phyloP scores from a whole-genome alignment of 92 coral and sea anemone genomes.

The Parazoanthus atlanticus region DNA sequence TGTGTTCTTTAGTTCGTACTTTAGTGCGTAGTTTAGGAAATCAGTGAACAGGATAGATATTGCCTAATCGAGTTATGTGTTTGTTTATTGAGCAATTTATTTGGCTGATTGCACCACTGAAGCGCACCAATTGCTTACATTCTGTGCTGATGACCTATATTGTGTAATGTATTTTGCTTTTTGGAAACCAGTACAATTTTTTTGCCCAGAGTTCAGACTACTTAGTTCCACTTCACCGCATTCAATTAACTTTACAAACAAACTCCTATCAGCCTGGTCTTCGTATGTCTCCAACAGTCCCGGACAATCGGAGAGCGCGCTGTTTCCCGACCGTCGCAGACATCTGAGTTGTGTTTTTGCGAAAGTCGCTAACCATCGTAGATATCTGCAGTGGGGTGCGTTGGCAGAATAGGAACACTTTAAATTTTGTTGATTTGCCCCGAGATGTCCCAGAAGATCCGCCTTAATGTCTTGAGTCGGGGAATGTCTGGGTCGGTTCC shows the following conservation, averaged over 20 bases:
- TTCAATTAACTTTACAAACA: neutral
- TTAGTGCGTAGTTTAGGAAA: no score
- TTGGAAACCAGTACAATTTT: neutral
- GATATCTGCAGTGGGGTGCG: no score
- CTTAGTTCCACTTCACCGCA: neutral
- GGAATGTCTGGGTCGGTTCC: neutral
- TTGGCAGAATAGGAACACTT: no score
- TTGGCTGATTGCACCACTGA: constrained; percentile 14
- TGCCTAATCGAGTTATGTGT: neutral
- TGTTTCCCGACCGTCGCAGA: no score
- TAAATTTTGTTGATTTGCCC: no score
- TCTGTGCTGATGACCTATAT: neutral
- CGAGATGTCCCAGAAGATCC: no score
- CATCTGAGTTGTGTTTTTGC: no score
- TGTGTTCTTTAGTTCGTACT: neutral
- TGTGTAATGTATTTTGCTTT: neutral
- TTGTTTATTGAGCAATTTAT: neutral
- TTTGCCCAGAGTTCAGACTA: constrained; percentile 17
- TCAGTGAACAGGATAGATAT: neutral
- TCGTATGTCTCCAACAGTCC: no score
- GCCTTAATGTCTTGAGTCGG: neutral
- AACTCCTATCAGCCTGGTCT: no score
- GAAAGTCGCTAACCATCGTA: no score
- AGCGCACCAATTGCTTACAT: constrained; percentile 19
- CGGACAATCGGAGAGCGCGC: no score